Evolutionary conservation across 1,140 invertebrate genomes (phyloP).

Genomic region (Oedothorax gibbosus): DNA sequence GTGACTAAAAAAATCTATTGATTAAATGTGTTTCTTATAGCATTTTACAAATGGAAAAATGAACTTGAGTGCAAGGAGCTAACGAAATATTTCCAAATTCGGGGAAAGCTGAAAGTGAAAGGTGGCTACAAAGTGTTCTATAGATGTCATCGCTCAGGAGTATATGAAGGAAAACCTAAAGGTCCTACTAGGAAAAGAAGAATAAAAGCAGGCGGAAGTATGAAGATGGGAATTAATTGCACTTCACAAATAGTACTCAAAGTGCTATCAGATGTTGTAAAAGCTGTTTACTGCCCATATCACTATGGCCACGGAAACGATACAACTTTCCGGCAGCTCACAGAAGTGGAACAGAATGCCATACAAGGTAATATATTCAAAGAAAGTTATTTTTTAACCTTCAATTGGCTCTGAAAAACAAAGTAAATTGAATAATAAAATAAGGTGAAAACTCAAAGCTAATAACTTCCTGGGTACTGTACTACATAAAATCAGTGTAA

Average conservation of each 20-base stretch:
- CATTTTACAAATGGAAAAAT: slow-evolving; percentile 41
- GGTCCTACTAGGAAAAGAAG: not conserved
- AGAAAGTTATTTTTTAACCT: no score
- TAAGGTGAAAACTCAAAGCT: no score
- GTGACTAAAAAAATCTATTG: no score
- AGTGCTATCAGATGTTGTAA: slow-evolving; percentile 10
- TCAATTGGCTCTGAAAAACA: no score
- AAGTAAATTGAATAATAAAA: no score
- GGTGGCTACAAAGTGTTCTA: slow-evolving; percentile 24
- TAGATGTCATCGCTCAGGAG: slow-evolving; percentile 34
- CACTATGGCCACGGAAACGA: slow-evolving; percentile 52
- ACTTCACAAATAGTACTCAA: slow-evolving; percentile 27
- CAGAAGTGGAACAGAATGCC: slow-evolving; percentile 32
- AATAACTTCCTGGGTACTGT: no score
- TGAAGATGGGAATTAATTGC: slow-evolving; percentile 26
- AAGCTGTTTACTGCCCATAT: slow-evolving; percentile 13
- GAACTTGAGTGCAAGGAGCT: slow-evolving; percentile 23
- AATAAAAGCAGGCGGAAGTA: slow-evolving; percentile 4
- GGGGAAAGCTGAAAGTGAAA: not conserved
- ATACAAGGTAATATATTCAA: slow-evolving; percentile 22
- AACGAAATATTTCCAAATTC: not conserved
- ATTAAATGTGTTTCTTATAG: not conserved
- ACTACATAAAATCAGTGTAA: no score
- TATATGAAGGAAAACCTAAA: not conserved
- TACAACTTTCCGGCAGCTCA: slow-evolving; percentile 24